phyloP scores from a whole-genome alignment of 2,888 invertebrate genomes.

The Parapristionchus giblindavisi region DNA sequence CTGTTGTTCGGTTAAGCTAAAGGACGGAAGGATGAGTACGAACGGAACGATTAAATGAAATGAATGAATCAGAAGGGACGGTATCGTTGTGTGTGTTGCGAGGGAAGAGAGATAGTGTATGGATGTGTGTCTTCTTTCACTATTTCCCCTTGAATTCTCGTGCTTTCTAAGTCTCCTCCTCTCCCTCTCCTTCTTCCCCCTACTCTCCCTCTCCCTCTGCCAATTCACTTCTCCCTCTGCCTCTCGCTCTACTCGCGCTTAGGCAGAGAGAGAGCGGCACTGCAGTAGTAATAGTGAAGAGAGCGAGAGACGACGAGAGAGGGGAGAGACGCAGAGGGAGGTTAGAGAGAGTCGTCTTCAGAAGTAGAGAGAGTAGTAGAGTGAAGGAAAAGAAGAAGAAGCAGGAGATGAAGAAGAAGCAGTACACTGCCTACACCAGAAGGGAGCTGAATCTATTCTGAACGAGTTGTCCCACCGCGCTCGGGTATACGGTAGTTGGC shows the following conservation, averaged over 20 bases:
- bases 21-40: background rate
- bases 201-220: slow-evolving; percentile 3
- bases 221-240: background rate
- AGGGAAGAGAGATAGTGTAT: background rate
- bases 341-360: background rate
- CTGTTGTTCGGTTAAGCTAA: background rate
- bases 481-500: slow-evolving; percentile 11
- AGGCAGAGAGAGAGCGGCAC: background rate
- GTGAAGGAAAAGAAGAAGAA: background rate
- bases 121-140: slow-evolving; percentile 20
- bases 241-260: background rate
- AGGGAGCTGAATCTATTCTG: background rate
- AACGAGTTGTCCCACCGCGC: background rate
- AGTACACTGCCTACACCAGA: slow-evolving; percentile 19
- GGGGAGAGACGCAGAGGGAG: background rate
- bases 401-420: background rate
- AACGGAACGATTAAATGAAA: background rate
- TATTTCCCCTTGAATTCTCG: too few species aligned
- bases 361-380: background rate
- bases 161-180: too few species aligned
- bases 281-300: background rate
- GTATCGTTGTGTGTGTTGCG: slow-evolving; percentile 15
- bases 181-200: slow-evolving; percentile 17
- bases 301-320: background rate
- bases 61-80: background rate